Evolutionary conservation across 1,140 invertebrate species (phyloP), one percentile per base, ranked within the genome.

Genomic region (Drosophila teissieri): DNA sequence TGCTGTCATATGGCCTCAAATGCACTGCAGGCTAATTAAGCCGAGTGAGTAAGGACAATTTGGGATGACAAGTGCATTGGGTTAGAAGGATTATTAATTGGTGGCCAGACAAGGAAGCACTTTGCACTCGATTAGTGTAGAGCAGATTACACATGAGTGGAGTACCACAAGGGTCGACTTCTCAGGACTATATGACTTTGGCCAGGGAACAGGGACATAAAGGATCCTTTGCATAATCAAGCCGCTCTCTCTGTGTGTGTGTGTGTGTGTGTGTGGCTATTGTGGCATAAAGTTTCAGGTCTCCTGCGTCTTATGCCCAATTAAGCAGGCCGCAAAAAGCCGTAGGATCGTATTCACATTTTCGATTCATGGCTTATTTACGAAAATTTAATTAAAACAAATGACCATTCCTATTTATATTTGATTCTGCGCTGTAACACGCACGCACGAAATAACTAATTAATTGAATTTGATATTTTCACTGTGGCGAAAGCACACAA

Each of bases 21-120:
- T 40, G 63, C 63, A 31, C 40, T 31, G 42, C 49, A 11, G 34
- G 15, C 42, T 70, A 68, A 69, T 69, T 68, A 46, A 46, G 60
- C 64, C 65, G 49, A 69, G 62, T 69, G 63, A 68, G 63, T 68
- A 34, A 68, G 62, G 62, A 69, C 62, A 55, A 68, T 69, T 24
- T 44, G n/a, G 14, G 67, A 39, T 22, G 62, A 36, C 61, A 49
- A 52, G 60, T 42, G 64, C 46, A 68, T 42, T 45, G 46, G 45
- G n/a, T 15, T 19, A 46, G 40, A 42, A 64, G 22, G 42, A 62
- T 64, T 64, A 64, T 62, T 64, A 64, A 64, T 64, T 61, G 39
- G 62, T 5, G n/a, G 22, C n/a, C 19, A 46, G 56, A 46, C 56
- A 62, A 37, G 56, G 34, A 19, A 44, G 31, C 44, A 64, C 49